These are phyloP conservation scores for Epinephelus coioides DNA, from an alignment of 2,797 vertebrate species.

Conservation along the genomic window DNA sequence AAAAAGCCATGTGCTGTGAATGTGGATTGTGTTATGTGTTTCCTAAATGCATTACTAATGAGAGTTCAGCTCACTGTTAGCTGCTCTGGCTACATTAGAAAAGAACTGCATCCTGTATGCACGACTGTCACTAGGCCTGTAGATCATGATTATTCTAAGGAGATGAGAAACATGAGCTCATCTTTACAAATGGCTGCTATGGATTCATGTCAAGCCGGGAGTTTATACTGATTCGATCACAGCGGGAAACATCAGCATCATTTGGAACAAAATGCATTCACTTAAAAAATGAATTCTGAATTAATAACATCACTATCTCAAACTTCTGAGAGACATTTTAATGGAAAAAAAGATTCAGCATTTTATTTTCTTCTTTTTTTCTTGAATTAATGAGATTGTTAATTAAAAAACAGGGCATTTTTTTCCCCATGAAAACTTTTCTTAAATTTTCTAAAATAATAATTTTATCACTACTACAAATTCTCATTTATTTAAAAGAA, in stretches of 20 bases:
- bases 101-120: slow-evolving; percentile 35
- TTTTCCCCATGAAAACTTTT: too few species aligned
- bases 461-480: too few species aligned
- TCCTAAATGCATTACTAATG: slow-evolving; percentile 55
- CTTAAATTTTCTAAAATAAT: too few species aligned
- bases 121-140: neutral
- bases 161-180: neutral
- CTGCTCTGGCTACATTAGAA: slow-evolving; percentile 30
- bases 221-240: neutral
- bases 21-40: slow-evolving; percentile 30
- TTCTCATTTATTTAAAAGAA: too few species aligned
- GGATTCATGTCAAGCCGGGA: neutral
- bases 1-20: slow-evolving; percentile 37
- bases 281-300: too few species aligned
- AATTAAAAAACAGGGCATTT: too few species aligned
- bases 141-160: neutral
- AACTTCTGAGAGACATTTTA: too few species aligned
- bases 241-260: neutral
- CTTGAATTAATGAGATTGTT: too few species aligned
- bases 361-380: too few species aligned
- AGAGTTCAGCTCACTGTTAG: slow-evolving; percentile 7
- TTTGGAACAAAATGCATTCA: neutral
- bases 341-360: too few species aligned
- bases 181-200: neutral
- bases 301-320: too few species aligned